Base-by-base conservation (phyloP, 1,140 invertebrate genomes). In the Centruroides vittatus region DNA sequence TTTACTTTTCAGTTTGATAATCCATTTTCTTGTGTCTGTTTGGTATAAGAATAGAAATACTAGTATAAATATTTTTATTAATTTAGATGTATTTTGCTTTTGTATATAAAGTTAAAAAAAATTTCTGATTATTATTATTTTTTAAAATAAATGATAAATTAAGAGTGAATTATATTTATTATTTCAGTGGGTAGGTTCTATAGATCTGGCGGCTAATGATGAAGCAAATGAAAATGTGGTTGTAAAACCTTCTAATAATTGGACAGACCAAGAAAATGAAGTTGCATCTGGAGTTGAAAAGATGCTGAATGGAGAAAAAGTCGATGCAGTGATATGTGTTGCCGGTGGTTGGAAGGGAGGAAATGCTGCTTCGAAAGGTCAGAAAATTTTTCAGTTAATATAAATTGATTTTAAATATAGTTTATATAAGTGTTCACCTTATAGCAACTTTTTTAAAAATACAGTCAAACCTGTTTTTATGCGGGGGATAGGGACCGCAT, bases 281-380 rank as follows among this genome's bases (percentile, higher is more conserved):
- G 66, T 71, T n/a, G 11, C 65, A 4, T 36, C 52, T 55, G 69
- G 63, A 11, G 60, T 75, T 13, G 60, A 66, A 46, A 63, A 71
- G 35, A 58, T 72, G 48, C 61, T 76, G 13, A 70, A 81, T 68
- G 82, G 81, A 55, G 75, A 86, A 35, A 93, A 97, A 78, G 70
- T 99, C 35, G 95, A 99, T 80, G 95, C 91, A 46, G 82, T 99
- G 54, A 86, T 99, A 67, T 98, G 95, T 78, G 95, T 99, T 13
- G 96, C 96, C 61, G 96, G 95, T 59, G 97, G 97, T 51, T 99
- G 96, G 96, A 93, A 94, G 55, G 95, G 95, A 68, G 82, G 81
- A 58, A 81, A 79, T 75, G 86, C 91, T 56, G 76, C 74, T 11
- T 68, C 79, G n/a, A 83, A 85, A 77, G 81, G 80, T 81, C 68